These are phyloP conservation scores for Poeciliopsis prolifica DNA, from an alignment of 2,113 vertebrate species.

Conservation along the genomic window DNA sequence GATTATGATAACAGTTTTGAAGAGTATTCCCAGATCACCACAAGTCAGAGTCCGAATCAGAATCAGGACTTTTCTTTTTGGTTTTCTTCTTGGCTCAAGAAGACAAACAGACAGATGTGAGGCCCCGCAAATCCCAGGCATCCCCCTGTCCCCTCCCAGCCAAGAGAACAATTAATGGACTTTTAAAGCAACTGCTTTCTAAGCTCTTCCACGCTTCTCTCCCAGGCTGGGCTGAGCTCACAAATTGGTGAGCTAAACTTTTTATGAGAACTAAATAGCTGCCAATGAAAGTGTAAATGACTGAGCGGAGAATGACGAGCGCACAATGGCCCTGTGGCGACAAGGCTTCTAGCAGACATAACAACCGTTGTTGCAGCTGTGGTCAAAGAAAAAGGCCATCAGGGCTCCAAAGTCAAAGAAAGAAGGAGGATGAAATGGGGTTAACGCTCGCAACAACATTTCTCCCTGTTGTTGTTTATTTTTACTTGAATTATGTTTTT, in stretches of 20 bases:
- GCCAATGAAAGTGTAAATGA: slow-evolving; percentile 84
- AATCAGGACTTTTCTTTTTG: background rate
- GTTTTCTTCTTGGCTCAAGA: slow-evolving; percentile 58
- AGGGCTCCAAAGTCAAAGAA: slow-evolving; percentile 53
- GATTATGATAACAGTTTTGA: slow-evolving; percentile 70
- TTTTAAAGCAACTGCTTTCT: slow-evolving; percentile 80
- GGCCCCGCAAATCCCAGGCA: slow-evolving; percentile 51
- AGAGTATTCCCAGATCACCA: slow-evolving; percentile 68
- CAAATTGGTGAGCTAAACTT: slow-evolving; percentile 84
- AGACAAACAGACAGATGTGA: slow-evolving; percentile 76
- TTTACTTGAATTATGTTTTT: background rate
- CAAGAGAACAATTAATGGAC: slow-evolving; percentile 79
- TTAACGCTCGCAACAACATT: background rate
- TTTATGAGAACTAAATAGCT: slow-evolving; percentile 82
- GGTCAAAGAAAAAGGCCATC: slow-evolving; percentile 68
- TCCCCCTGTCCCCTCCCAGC: slow-evolving; percentile 57
- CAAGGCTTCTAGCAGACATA: slow-evolving; percentile 72
- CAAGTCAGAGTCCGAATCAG: slow-evolving; percentile 24
- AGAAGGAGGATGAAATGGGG: background rate
- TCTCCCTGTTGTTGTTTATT: background rate
- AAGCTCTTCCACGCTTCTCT: slow-evolving; percentile 69
- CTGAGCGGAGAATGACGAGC: slow-evolving; percentile 69
- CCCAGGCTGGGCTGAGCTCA: slow-evolving; percentile 78
- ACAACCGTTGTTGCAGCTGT: slow-evolving; percentile 73
- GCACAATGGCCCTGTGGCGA: slow-evolving; percentile 70